Base-by-base conservation (phyloP, 64 coral and sea anemone species). In the Trachythela sp. region DNA sequence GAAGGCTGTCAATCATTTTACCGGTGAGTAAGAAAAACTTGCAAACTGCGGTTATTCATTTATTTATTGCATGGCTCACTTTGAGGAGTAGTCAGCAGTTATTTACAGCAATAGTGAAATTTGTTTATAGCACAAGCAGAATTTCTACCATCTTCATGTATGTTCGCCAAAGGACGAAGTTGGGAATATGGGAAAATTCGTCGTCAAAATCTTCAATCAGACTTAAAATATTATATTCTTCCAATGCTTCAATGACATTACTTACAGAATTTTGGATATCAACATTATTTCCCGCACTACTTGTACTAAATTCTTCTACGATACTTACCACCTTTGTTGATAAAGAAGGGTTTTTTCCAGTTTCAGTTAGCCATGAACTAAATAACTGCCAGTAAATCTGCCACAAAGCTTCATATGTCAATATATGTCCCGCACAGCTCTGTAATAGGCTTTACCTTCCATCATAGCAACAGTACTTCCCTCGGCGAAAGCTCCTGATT, bases 131-230 rank as follows among this genome's bases (percentile, higher is more conserved):
- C n/a, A n/a, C n/a, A 92, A 92, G 42, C 36, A 13, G 34, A 88
- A 20, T 80, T 52, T 50, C 71, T 20, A 92, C 91, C 91, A 92
- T 92, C 10, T 92, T 39, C 41, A 92, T 87, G 54, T 92, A 92
- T 33, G 75, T 77, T 54, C 59, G 70, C 86, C 91, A 92, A 84
- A 88, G 4, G 8, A 77, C 36, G 30, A 77, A 77, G 17, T 77
- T 77, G 9, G 71, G 71, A 35, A 77, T 14, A 34, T 77, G 2
- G 17, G 29, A 13, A n/a, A 77, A 77, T 77, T 32, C 26, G 4
- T 27, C 17, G 30, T 77, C 71, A 77, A 77, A 77, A 4, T 77
- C 71, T 17, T 32, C 71, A 20, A 38, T 80, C 37, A 80, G 13
- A 13, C 35, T 15, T 80, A 80, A 18, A 22, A 39, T 80, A 39